Percentiles rank a stretch among this genome's conserved stretches.
Evolutionary conservation across 2,113 vertebrate species (phyloP).

Genomic region (Zosterops japonicus): DNA sequence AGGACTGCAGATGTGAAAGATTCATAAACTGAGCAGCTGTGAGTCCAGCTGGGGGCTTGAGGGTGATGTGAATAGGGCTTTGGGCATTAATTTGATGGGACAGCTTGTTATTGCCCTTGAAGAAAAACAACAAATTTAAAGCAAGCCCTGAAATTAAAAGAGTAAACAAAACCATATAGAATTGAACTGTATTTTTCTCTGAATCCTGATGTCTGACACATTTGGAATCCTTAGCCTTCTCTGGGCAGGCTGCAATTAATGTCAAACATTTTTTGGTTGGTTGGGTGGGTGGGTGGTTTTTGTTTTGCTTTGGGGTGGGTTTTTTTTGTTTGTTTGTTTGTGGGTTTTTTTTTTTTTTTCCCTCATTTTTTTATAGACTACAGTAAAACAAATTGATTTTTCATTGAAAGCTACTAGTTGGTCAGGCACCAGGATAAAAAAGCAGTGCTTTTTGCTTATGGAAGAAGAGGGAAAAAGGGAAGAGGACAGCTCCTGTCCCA

Average conservation of each 20-base stretch:
- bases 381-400: neutral
- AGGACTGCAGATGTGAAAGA: conserved; percentile 42
- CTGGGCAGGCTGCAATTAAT: neutral
- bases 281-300: neutral
- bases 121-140: neutral
- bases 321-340: no score
- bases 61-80: neutral
- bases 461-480: neutral
- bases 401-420: neutral
- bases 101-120: neutral
- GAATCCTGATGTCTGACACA: neutral
- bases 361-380: neutral
- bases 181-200: neutral
- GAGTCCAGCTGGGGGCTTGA: neutral
- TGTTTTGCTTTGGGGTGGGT: neutral
- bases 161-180: neutral
- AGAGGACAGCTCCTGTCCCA: neutral
- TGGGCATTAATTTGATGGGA: conserved; percentile 42
- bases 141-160: neutral
- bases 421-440: neutral
- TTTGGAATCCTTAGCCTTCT: neutral
- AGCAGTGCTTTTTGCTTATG: neutral
- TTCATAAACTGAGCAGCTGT: conserved; percentile 36
- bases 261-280: neutral
- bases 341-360: no score